Evolutionary conservation across 2,797 vertebrate genomes (phyloP), one percentile per base, ranked within the genome.

Genomic region (Coilia nasus): DNA sequence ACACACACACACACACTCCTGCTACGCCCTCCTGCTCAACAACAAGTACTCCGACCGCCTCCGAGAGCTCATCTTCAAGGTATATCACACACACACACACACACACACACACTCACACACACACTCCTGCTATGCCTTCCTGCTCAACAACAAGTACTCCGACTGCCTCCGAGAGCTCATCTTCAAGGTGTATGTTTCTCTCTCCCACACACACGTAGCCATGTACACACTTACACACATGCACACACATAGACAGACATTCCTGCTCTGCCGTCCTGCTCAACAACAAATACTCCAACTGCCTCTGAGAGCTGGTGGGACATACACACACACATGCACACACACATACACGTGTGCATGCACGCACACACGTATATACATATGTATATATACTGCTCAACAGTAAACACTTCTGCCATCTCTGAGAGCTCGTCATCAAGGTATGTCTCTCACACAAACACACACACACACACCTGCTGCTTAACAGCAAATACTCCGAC

Each of bases 341-440:
- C 57, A 75, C 81, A 80, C 14, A 47, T 11, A 47, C 46, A 47
- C 46, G 46, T 47, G 46, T 47, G 3, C 10, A 3, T 47, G 46
- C 46, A 4, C 46, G 3, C 46, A 47, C 46, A 47, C 46, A 47
- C 46, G 10, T 47, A 47, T 4, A 47, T 47, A 47, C 46, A 47
- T 47, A 47, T 47, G 46, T 47, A 47, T 50, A 19, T 35, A 81
- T 81, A 21, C 19, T 81, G 46, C n/a, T n/a, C n/a, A n/a, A n/a
- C n/a, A n/a, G n/a, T n/a, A n/a, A n/a, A n/a, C n/a, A n/a, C n/a
- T n/a, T n/a, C 46, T 47, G 46, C 10, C 4, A 47, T 47, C 95
- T 99, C 83, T 88, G 96, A 90, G 97, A 99, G 92, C 96, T 98
- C 9, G 95, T 99, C 85, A 99, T 99, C 90, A 99, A 99, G 97